A percentile compares a stretch with the other conserved stretches of the same genome.
phyloP scores from a whole-genome alignment of 2,113 vertebrate species.

The Hypanus sabinus region DNA sequence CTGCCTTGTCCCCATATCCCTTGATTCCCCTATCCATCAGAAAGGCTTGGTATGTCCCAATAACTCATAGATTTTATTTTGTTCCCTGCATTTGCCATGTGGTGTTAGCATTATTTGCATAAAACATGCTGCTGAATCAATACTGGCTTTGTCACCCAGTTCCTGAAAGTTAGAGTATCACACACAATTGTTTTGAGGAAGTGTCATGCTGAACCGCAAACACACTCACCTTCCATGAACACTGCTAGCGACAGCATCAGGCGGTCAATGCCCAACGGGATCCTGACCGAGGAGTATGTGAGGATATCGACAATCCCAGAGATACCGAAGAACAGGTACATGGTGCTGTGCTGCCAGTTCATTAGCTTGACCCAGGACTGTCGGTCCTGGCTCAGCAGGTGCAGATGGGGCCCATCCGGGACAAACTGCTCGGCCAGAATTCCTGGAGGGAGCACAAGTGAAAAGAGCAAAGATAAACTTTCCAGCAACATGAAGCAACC shows the following conservation, averaged over 20 bases:
- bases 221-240: slow-evolving; percentile 74
- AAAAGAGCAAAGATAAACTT: not conserved
- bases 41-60: not conserved
- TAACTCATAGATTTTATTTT: not conserved
- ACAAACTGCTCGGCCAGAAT: slow-evolving; percentile 93
- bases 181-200: not conserved
- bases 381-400: slow-evolving; percentile 54
- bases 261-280: slow-evolving; percentile 69
- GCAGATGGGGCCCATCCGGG: slow-evolving; percentile 76
- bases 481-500: not conserved
- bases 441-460: slow-evolving; percentile 52
- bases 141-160: not conserved
- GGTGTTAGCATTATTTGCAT: not conserved
- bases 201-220: not conserved
- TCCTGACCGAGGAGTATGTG: slow-evolving; percentile 43
- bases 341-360: slow-evolving; percentile 97
- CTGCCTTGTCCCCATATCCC: too few relatives aligned
- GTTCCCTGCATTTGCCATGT: not conserved
- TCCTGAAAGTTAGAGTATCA: not conserved
- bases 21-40: too few relatives aligned
- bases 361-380: slow-evolving; percentile 78
- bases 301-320: slow-evolving; percentile 64
- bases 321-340: slow-evolving; percentile 88
- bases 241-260: slow-evolving; percentile 65
- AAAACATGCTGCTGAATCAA: not conserved